phyloP scores from a whole-genome alignment of 2,888 invertebrate genomes.

The Drosophila mimetica region DNA sequence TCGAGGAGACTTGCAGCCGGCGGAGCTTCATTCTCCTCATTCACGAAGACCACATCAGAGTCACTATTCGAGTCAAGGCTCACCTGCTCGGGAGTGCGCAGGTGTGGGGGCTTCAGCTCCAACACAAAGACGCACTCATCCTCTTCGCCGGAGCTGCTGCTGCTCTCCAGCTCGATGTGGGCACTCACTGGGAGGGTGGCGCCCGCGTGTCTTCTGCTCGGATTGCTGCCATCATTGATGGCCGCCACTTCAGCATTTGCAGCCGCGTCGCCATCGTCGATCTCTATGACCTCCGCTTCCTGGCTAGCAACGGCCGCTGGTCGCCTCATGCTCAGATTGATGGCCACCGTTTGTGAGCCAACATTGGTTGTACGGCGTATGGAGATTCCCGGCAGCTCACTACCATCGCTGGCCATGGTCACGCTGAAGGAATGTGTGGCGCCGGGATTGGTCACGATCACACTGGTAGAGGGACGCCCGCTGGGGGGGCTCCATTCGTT shows the following conservation, averaged over 20 bases:
- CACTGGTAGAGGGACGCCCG: constrained; percentile 62
- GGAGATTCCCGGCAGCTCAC: constrained; percentile 73
- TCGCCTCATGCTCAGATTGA: constrained; percentile 83
- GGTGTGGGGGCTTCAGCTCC: constrained; percentile 84
- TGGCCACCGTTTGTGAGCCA: constrained; percentile 77
- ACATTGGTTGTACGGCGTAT: constrained; percentile 68
- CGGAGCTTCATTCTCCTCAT: constrained; percentile 56
- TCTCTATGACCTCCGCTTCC: constrained; percentile 75
- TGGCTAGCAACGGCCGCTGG: constrained; percentile 55
- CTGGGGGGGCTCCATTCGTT: constrained; percentile 25
- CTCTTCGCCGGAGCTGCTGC: constrained; percentile 66
- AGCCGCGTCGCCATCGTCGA: constrained; percentile 73
- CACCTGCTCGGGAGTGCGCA: constrained; percentile 84
- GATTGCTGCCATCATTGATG: constrained; percentile 53
- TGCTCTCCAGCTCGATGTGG: constrained; percentile 80
- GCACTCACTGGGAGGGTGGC: constrained; percentile 71
- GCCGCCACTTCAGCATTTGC: constrained; percentile 76
- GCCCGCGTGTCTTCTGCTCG: constrained; percentile 56
- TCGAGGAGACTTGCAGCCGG: constrained; percentile 9
- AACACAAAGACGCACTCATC: constrained; percentile 84
- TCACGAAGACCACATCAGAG: constrained; percentile 84
- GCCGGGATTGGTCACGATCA: constrained; percentile 73
- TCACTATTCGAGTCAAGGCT: constrained; percentile 83
- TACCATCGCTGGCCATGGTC: constrained; percentile 74
- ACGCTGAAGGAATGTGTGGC: constrained; percentile 77